Evolutionary conservation across 2,797 vertebrate genomes (phyloP), one percentile per base, ranked within the genome.

Genomic region (Tapera naevia): DNA sequence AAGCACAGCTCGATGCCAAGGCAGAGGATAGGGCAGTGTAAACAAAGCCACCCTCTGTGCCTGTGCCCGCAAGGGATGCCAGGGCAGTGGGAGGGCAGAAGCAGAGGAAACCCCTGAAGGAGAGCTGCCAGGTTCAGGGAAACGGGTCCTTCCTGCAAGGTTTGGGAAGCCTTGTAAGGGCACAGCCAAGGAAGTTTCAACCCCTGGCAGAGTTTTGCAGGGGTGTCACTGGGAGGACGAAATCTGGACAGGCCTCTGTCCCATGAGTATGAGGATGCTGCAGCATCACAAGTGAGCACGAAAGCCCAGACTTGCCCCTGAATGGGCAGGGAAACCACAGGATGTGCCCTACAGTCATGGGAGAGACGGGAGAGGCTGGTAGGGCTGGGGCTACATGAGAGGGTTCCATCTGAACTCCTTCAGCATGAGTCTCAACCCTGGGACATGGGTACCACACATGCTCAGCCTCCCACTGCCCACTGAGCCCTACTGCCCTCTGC

Each of bases 371-470:
- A 53, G 1, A 6, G 46, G 21, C 35, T 2, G 14, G 50, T 12
- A 73, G 53, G 57, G 22, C n/a, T 69, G n/a, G 12, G 41, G 10
- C 3, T 24, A 10, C 2, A 0, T 45, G 0, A 1, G n/a, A 17
- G 73, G 37, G 5, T 78, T 8, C 81, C 3, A 4, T 17, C 35
- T 45, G 22, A 53, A 14, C 10, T 17, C 28, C 7, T 23, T 25
- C 1, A 1, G 11, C 3, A 2, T 3, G 15, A 39, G 45, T 43
- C 48, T 3, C 28, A 23, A 6, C 25, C 24, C 78, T 2, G 0
- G 1, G 30, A 50, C 11, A 9, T 0, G 0, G 46, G 17, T 19
- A 15, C 71, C 65, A 25, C 15, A 10, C 0, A 2, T 10, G 43
- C 45, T 46, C 41, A 24, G 35, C 41, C 45, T 35, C 24, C 35